Evolutionary conservation across 2,888 invertebrate species (phyloP), one percentile per base, ranked within the genome.

Genomic region (Meiosimyza decipiens): DNA sequence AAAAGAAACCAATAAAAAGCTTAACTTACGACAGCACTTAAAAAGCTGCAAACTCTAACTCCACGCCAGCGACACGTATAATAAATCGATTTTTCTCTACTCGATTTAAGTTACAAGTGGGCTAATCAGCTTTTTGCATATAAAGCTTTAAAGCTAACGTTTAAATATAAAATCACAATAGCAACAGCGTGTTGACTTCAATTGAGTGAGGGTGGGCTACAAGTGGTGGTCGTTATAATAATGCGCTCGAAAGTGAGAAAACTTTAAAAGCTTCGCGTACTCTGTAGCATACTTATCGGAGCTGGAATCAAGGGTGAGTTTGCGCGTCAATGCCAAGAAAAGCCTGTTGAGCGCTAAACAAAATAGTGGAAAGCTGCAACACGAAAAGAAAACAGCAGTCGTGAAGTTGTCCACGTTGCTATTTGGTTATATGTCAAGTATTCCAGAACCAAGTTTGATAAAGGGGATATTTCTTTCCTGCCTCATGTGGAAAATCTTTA

Each of bases 261-360:
- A 13, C 15, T 28, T 18, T 11, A 22, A 57, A 18, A 57, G 18
- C n/a, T 60, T 59, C 16, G 57, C 22, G 28, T 59, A 9, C 12
- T 18, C 9, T 59, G 16, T 13, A 18, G 22, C 28, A 13, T 57
- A 12, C 57, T 57, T 28, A n/a, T n/a, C 9, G 50, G 16, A 7
- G 33, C 52, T 70, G 69, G 60, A 70, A 69, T 9, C 2, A 6
- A 40, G 28, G 60, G 50, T 70, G 69, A 70, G 69, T 70, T 62
- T 60, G 69, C 69, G 69, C 51, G 13, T 9, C 15, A 40, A 18
- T 12, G n/a, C 33, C 33, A 47, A 40, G 40, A 62, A 52, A n/a
- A 55, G 69, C 69, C 69, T 70, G 69, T 70, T 70, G 69, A 70
- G 69, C 62, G 52, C 28, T 18, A 2, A 28, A 33, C 47, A n/a